Evolutionary conservation across 2,888 invertebrate species (phyloP).

Genomic region (Spodoptera littoralis): DNA sequence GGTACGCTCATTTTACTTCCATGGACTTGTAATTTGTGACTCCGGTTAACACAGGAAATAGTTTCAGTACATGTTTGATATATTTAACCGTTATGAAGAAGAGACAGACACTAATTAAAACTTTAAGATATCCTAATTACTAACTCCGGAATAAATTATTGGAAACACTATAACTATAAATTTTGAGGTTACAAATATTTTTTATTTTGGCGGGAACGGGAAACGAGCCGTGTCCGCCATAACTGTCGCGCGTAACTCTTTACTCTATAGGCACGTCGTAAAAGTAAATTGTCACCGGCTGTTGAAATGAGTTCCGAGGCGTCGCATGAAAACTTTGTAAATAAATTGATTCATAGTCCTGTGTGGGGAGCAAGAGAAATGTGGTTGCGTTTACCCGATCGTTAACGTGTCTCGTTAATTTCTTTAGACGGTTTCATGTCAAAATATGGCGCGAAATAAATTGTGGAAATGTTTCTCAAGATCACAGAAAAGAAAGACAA

Average conservation of each 20-base stretch:
- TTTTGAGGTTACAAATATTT: conserved; percentile 52
- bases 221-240: conserved; percentile 83
- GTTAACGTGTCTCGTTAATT: conserved; percentile 66
- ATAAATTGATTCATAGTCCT: conserved; percentile 80
- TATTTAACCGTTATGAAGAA: background rate
- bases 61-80: too few species aligned
- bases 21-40: too few species aligned
- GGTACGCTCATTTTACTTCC: too few species aligned
- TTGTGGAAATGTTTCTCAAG: conserved; percentile 21
- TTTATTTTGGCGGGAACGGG: conserved; percentile 77
- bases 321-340: conserved; percentile 71
- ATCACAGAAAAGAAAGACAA: too few species aligned
- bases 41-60: too few species aligned
- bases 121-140: conserved; percentile 27
- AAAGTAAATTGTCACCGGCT: conserved; percentile 88
- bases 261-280: conserved; percentile 83
- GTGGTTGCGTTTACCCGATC: conserved; percentile 75
- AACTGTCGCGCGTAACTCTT: conserved; percentile 87
- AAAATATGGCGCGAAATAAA: conserved; percentile 42
- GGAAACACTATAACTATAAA: conserved; percentile 64
- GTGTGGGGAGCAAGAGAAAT: conserved; percentile 70
- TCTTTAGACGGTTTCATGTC: conserved; percentile 39
- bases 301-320: conserved; percentile 74
- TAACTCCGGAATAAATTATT: conserved; percentile 62
- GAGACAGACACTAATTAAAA: conserved; percentile 35